phyloP scores from a whole-genome alignment of 2,797 vertebrate genomes.

The Hylomyscus alleni region DNA sequence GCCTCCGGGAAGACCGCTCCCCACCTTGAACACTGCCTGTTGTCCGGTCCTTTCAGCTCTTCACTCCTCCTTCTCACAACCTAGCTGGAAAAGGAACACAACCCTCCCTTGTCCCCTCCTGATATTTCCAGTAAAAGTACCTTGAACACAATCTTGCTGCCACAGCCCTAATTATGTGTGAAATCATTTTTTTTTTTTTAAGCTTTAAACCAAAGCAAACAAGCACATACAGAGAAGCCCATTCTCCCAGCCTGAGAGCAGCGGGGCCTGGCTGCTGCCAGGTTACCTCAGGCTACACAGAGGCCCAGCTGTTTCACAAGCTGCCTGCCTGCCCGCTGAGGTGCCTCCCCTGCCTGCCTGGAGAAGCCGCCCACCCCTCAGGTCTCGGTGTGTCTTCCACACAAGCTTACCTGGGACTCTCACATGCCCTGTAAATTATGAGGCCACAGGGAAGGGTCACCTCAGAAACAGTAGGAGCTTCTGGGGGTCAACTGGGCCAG shows the following conservation, averaged over 20 bases:
- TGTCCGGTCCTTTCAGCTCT: constrained; percentile 77
- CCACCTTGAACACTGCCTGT: constrained; percentile 83
- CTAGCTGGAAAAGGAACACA: constrained; percentile 86
- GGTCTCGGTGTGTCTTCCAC: background rate
- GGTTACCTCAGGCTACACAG: constrained; percentile 64
- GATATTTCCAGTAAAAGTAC: constrained; percentile 91
- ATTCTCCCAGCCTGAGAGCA: constrained; percentile 87
- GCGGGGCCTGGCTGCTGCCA: constrained; percentile 44
- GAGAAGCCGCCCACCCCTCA: constrained; percentile 1
- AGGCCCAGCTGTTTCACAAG: constrained; percentile 62
- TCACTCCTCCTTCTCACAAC: constrained; percentile 80
- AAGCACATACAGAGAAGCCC: constrained; percentile 89
- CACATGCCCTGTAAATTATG: fast-evolving
- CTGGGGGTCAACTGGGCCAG: fast-evolving
- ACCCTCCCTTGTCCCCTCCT: constrained; percentile 89
- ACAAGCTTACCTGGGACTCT: background rate
- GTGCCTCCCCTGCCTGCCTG: constrained; percentile 54
- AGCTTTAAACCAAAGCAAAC: constrained; percentile 90
- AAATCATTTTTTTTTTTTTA: constrained; percentile 89
- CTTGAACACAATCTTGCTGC: constrained; percentile 89
- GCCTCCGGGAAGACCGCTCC: constrained; percentile 83
- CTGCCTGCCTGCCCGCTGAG: background rate
- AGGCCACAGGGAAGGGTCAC: background rate
- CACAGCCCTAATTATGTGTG: constrained; percentile 91
- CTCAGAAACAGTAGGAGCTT: background rate